phyloP scores from a whole-genome alignment of 2,113 vertebrate genomes.

The Rhinoderma darwinii region DNA sequence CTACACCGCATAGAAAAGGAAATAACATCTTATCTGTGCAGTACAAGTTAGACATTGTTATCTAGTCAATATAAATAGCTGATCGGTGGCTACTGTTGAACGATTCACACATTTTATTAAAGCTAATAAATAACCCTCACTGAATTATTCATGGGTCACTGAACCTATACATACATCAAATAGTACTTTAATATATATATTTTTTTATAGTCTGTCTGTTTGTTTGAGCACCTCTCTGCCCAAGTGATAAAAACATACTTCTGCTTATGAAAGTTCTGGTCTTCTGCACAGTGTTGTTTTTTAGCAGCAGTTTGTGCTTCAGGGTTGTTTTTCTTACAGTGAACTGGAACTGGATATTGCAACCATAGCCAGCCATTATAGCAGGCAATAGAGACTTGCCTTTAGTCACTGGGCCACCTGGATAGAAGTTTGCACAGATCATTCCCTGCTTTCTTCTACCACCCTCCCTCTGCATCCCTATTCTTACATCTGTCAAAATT shows the following conservation, averaged over 20 bases:
- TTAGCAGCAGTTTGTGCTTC: too few relatives aligned
- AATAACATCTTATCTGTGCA: neutral
- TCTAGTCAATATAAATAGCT: neutral
- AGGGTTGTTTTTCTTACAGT: too few relatives aligned
- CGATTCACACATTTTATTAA: neutral
- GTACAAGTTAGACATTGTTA: neutral
- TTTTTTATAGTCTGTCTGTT: neutral
- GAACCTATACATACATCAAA: neutral
- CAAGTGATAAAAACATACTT: neutral
- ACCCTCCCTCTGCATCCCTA: too few relatives aligned
- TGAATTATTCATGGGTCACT: neutral
- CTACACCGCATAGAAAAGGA: neutral
- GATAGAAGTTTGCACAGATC: too few relatives aligned
- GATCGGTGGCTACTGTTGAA: neutral
- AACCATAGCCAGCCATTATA: too few relatives aligned
- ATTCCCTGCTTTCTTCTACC: too few relatives aligned
- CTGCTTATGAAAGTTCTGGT: too few relatives aligned
- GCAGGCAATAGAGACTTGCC: too few relatives aligned
- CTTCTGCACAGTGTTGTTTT: too few relatives aligned
- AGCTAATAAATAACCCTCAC: neutral
- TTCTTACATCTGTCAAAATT: too few relatives aligned
- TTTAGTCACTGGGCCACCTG: too few relatives aligned
- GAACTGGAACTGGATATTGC: too few relatives aligned
- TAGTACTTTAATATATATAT: neutral
- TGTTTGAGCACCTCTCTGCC: neutral